Evolutionary conservation across 2,888 invertebrate species (phyloP).

Genomic region (Ichneumon xanthorius): DNA sequence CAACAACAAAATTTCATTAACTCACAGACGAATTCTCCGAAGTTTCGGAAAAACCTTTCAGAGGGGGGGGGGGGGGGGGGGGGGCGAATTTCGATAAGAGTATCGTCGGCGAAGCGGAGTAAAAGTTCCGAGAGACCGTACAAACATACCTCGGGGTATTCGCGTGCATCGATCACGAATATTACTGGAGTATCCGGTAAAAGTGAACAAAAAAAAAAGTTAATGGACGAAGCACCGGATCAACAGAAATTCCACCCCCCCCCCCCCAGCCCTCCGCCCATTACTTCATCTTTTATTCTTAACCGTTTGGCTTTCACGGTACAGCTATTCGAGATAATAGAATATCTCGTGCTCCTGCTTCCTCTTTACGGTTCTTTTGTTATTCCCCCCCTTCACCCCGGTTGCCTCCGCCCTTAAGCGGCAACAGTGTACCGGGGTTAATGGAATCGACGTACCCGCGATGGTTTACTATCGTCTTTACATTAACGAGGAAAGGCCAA

Average conservation of each 20-base stretch:
- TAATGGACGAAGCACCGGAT: slow-evolving; percentile 54
- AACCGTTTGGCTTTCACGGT: slow-evolving; percentile 61
- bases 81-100: not conserved
- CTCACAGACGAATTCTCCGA: slow-evolving; percentile 7
- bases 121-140: slow-evolving; percentile 12
- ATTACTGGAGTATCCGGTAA: slow-evolving; percentile 20
- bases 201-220: slow-evolving; percentile 28
- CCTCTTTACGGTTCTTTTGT: slow-evolving; percentile 58
- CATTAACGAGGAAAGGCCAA: slow-evolving; percentile 71
- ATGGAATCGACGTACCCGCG: slow-evolving; percentile 74
- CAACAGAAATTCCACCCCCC: slow-evolving; percentile 20
- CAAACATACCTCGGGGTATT: too few species aligned
- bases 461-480: slow-evolving; percentile 71
- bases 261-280: not conserved
- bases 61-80: too few species aligned
- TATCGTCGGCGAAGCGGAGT: not conserved
- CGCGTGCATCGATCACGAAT: slow-evolving; percentile 40
- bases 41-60: slow-evolving; percentile 28
- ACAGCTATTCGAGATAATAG: slow-evolving; percentile 68
- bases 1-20: slow-evolving; percentile 44
- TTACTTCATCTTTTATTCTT: slow-evolving; percentile 16
- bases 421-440: slow-evolving; percentile 58
- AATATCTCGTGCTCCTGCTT: slow-evolving; percentile 64
- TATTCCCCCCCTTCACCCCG: slow-evolving; percentile 48
- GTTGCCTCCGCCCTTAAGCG: slow-evolving; percentile 53